A percentile compares a stretch with the other conserved stretches of the same genome.
phyloP scores from a whole-genome alignment of 2,797 vertebrate species.

The Gadopsis bispinosus region DNA sequence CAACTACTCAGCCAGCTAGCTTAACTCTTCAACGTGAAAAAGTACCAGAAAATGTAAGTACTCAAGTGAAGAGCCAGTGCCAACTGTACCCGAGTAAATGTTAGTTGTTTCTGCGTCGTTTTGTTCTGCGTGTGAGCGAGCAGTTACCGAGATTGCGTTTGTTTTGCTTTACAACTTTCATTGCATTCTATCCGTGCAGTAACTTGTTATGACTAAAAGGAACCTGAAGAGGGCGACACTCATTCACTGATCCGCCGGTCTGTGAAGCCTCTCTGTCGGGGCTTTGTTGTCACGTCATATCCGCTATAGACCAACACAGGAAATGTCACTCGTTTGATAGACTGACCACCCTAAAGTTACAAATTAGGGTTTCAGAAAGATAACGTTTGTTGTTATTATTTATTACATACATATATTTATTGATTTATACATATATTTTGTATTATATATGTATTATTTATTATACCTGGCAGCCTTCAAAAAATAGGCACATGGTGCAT shows the following conservation, averaged over 20 bases:
- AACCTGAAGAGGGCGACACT: constrained; percentile 72
- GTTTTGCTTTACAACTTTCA: not conserved
- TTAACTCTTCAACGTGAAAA: not conserved
- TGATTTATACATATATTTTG: too few relatives aligned
- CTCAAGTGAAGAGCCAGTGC: not conserved
- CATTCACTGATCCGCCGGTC: constrained; percentile 7
- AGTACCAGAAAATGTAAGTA: not conserved
- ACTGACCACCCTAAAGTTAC: not conserved
- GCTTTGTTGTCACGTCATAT: not conserved
- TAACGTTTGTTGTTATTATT: too few relatives aligned
- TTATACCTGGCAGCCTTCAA: not conserved
- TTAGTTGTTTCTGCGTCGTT: not conserved
- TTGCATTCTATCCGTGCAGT: not conserved
- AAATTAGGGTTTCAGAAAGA: not conserved
- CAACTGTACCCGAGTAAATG: not conserved
- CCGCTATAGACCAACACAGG: not conserved
- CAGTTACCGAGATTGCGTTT: not conserved
- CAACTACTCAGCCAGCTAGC: not conserved
- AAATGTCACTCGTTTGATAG: not conserved
- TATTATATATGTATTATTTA: too few relatives aligned
- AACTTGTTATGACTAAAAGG: not conserved
- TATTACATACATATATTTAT: too few relatives aligned
- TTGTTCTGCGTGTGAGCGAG: not conserved
- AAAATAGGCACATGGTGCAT: not conserved
- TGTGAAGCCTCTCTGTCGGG: not conserved